These are phyloP conservation scores for Teleogryllus occipitalis DNA, from an alignment of 1,140 invertebrate species.

Conservation along the genomic window DNA sequence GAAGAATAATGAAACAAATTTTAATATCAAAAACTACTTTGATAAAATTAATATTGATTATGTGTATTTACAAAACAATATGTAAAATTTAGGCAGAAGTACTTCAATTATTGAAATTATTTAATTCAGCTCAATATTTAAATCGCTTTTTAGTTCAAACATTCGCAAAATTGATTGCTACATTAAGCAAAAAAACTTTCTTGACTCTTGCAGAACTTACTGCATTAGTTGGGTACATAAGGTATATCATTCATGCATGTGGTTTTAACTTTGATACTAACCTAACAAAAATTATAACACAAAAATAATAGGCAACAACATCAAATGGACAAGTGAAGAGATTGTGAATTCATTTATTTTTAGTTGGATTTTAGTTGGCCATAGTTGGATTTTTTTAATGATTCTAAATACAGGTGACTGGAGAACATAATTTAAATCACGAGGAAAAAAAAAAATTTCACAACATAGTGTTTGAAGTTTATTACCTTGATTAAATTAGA, in stretches of 20 bases:
- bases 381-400: no score
- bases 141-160: not conserved
- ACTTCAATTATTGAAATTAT: no score
- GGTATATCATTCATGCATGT: no score
- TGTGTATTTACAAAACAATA: not conserved
- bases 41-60: not conserved
- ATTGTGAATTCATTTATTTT: not conserved
- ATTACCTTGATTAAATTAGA: no score
- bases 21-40: not conserved
- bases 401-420: no score
- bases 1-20: not conserved
- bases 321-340: not conserved
- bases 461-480: no score
- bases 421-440: no score
- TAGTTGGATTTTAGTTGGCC: no score
- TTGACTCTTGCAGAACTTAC: not conserved
- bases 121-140: no score
- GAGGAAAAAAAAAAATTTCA: no score
- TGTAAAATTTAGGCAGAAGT: not conserved
- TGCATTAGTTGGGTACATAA: no score
- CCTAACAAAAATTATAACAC: not conserved
- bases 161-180: not conserved
- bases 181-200: not conserved
- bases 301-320: not conserved
- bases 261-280: no score